A percentile compares a stretch with the other conserved stretches of the same genome.
Evolutionary conservation across 1,140 invertebrate genomes (phyloP).

Genomic region (Cydia fagiglandana): DNA sequence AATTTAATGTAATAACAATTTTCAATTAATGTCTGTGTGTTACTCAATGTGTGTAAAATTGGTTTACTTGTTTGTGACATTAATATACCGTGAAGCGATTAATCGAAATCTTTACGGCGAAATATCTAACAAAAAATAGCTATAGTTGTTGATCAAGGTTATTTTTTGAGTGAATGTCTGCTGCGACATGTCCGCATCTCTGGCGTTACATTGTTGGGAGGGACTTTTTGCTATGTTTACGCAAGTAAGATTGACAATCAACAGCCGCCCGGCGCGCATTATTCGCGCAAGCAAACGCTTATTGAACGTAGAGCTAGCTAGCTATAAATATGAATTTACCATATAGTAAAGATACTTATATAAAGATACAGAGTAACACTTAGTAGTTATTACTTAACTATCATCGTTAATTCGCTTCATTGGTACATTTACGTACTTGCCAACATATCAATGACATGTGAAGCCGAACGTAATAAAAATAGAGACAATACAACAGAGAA

Average conservation of each 20-base stretch:
- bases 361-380: too few relatives aligned
- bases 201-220: conserved; percentile 14
- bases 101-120: background rate
- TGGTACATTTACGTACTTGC: too few relatives aligned
- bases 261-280: background rate
- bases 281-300: background rate
- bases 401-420: too few relatives aligned
- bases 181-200: conserved; percentile 29
- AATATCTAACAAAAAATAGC: conserved; percentile 21
- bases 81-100: background rate
- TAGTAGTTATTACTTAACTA: too few relatives aligned
- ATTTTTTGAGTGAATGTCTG: conserved; percentile 27
- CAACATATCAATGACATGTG: too few relatives aligned
- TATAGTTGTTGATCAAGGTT: conserved; percentile 2
- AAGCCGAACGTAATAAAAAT: too few relatives aligned
- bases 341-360: too few relatives aligned
- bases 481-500: too few relatives aligned
- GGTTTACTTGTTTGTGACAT: conserved; percentile 1
- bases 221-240: conserved; percentile 25
- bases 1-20: too few relatives aligned
- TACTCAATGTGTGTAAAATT: background rate
- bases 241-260: conserved; percentile 9
- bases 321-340: too few relatives aligned
- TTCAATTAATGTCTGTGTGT: background rate
- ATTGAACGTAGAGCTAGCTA: background rate